Evolutionary conservation across 2,888 invertebrate genomes (phyloP), one percentile per base, ranked within the genome.

Genomic region (Criorhina ranunculi): DNA sequence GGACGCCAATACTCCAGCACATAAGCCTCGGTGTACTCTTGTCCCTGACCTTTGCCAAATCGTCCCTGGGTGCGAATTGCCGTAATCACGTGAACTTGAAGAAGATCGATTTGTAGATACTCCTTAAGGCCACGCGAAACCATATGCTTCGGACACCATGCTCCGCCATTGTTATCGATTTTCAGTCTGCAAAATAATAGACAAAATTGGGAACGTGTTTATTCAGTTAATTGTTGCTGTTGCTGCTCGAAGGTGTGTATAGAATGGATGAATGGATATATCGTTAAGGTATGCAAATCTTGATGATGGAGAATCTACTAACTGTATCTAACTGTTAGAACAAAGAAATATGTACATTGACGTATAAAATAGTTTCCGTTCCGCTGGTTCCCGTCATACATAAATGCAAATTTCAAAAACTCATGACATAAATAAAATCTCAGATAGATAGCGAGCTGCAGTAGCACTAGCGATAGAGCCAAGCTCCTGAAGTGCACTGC

Each of bases 81-180:
- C 57, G 95, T 95, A 87, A 97, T 93, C 76, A 95, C 94, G 89
- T 95, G 94, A 85, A 95, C 92, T 87, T 93, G 93, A 87, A 97
- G 93, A 78, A 92, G 87, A 90, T 96, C 95, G 88, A 95, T 93
- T 92, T 97, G 95, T 72, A 97, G 93, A 92, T 94, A 96, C 91
- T 97, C 97, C 88, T 95, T 94, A 66, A 94, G 94, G 86, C 94
- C 94, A 87, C 94, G 93, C 69, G 95, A 94, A 80, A 96, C 95
- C 93, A 95, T 94, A 88, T 94, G 93, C 88, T 94, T 93, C 51
- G 97, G 96, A 92, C 97, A 97, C 97, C 97, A 97, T 29, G 97
- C 97, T 60, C 97, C 97, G 59, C 96, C 96, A 89, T 95, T 95
- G 89, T 94, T 94, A 91, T 96, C 96, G 89, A 94, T 94, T 88